These are phyloP conservation scores for Tetanocera ferruginea DNA, from an alignment of 2,888 invertebrate species.

Conservation along the genomic window DNA sequence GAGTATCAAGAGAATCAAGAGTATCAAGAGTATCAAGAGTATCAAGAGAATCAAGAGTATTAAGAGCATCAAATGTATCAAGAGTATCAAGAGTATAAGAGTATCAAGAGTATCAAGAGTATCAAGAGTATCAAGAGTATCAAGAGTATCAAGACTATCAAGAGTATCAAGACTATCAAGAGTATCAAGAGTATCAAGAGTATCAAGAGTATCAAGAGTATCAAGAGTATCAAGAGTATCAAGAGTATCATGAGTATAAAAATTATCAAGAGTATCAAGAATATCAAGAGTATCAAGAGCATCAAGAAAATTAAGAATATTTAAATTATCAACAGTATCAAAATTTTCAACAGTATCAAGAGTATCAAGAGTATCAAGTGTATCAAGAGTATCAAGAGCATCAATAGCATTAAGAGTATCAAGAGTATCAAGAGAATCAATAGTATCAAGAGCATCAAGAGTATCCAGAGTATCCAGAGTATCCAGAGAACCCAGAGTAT, in stretches of 20 bases:
- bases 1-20: no score
- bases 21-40: neutral
- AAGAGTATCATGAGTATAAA: neutral
- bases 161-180: no score
- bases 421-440: neutral
- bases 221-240: neutral
- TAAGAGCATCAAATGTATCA: neutral
- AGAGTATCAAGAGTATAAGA: neutral
- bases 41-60: neutral
- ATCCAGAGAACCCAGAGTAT: neutral
- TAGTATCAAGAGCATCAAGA: neutral
- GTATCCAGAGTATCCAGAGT: neutral
- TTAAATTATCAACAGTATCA: neutral
- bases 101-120: neutral
- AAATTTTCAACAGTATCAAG: neutral
- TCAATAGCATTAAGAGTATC: neutral
- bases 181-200: neutral
- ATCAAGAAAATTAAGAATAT: neutral
- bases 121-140: neutral
- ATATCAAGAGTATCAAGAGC: neutral
- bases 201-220: neutral
- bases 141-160: no score
- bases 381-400: neutral
- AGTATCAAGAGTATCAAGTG: neutral
- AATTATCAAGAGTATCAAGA: neutral